Percentiles rank a stretch among this genome's conserved stretches.
phyloP scores from a whole-genome alignment of 1,140 invertebrate genomes.

The Meloidogyne floridensis region DNA sequence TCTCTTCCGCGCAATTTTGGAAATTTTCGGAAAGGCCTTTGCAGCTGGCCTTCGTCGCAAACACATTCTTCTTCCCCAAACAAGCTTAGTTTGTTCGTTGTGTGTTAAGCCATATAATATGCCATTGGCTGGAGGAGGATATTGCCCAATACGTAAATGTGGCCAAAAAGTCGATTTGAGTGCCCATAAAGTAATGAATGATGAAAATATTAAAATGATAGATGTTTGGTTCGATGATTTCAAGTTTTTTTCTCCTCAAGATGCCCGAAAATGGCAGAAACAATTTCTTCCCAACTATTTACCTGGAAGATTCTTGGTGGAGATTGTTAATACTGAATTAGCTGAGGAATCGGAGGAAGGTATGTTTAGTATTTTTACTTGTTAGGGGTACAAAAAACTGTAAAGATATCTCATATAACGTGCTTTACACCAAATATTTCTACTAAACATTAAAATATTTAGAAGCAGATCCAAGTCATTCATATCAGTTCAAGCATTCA shows the following conservation, averaged over 20 bases:
- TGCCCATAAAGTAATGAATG: slow-evolving; percentile 1
- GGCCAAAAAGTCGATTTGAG: background rate
- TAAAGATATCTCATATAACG: too few relatives aligned
- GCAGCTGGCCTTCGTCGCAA: background rate
- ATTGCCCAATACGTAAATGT: background rate
- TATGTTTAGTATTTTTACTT: too few relatives aligned
- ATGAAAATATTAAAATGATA: background rate
- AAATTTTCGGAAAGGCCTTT: background rate
- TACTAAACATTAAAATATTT: background rate
- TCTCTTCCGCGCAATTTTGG: background rate
- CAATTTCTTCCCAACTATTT: background rate
- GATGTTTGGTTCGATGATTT: background rate
- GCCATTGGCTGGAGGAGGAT: background rate
- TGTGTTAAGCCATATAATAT: slow-evolving; percentile 1
- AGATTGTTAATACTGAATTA: background rate
- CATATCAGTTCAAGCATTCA: background rate
- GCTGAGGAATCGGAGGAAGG: background rate
- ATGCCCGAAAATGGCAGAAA: background rate
- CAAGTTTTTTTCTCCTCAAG: background rate
- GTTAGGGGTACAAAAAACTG: too few relatives aligned
- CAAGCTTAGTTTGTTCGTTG: background rate
- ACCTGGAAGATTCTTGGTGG: background rate
- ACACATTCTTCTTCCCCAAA: slow-evolving; percentile 6
- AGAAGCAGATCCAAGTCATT: background rate
- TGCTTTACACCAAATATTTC: too few relatives aligned